A percentile compares a stretch with the other conserved stretches of the same genome.
These are phyloP conservation scores for Hydropotes inermis DNA, from an alignment of 2,113 vertebrate genomes.

Conservation along the genomic window DNA sequence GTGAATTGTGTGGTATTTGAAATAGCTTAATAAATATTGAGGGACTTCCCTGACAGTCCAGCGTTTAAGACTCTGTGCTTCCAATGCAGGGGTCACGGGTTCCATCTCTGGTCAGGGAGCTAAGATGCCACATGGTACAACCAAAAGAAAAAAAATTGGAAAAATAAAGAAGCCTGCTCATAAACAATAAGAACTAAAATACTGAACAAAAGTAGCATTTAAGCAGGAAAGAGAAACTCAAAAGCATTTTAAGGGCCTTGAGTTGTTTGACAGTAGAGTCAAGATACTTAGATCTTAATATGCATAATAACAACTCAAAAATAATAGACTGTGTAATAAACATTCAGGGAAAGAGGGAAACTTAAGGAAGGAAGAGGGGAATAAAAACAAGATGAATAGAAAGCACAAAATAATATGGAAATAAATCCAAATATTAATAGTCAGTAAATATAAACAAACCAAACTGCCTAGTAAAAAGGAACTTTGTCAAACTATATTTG, in stretches of 20 bases:
- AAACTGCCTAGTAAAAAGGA: neutral
- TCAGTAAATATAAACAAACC: neutral
- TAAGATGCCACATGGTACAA: neutral
- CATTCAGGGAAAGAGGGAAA: neutral
- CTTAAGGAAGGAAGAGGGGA: neutral
- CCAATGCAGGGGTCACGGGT: neutral
- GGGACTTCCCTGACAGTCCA: neutral
- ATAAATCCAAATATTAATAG: neutral
- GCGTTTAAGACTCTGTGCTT: neutral
- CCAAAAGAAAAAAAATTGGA: neutral
- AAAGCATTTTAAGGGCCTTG: neutral
- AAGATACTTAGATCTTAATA: neutral
- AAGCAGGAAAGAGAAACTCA: neutral
- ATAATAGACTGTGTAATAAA: neutral
- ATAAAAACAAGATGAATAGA: neutral
- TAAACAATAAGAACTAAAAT: neutral
- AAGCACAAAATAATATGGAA: neutral
- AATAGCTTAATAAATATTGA: neutral
- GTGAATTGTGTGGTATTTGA: neutral
- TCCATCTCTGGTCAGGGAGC: neutral
- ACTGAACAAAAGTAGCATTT: neutral
- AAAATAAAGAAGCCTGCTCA: neutral
- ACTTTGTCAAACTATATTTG: neutral
- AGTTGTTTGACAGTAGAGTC: neutral
- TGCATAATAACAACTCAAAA: neutral